Percentiles rank a stretch among this genome's conserved stretches.
Conservation (phyloP, 2,888 invertebrate species). For the Caenorhabditis sinica region DNA sequence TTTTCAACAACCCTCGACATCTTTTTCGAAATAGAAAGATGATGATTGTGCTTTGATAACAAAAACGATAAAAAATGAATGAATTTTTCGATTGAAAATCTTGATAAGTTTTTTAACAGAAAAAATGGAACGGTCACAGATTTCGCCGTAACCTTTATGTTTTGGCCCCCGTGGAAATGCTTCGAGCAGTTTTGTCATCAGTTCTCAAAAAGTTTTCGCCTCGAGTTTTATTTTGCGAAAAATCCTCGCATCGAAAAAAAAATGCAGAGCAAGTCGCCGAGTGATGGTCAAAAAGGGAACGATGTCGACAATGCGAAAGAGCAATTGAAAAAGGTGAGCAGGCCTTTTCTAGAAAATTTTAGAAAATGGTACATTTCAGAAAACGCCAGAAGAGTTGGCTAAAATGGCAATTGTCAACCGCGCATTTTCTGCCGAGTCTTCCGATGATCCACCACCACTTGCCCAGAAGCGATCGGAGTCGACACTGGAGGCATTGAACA, state of each 20-base stretch:
- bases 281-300: slow-evolving; percentile 23
- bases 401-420: slow-evolving; percentile 48
- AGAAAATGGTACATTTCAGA: too few species aligned
- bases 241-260: too few species aligned
- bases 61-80: not conserved
- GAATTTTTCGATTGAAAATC: not conserved
- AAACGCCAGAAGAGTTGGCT: slow-evolving; percentile 45
- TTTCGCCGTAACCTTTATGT: too few species aligned
- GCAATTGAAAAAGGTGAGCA: slow-evolving; percentile 53
- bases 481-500: slow-evolving; percentile 28
- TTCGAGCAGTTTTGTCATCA: not conserved
- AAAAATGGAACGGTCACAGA: not conserved
- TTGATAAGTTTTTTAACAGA: too few species aligned
- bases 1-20: slow-evolving; percentile 1
- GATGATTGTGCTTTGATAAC: not conserved
- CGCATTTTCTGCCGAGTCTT: slow-evolving; percentile 54
- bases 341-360: too few species aligned
- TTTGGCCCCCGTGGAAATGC: not conserved
- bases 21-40: slow-evolving; percentile 2
- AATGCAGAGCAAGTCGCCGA: slow-evolving; percentile 51
- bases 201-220: not conserved
- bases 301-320: slow-evolving; percentile 18
- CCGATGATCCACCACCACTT: slow-evolving; percentile 53
- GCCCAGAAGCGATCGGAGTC: slow-evolving; percentile 37
- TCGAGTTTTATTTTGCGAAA: slow-evolving; percentile 30